A percentile compares a stretch with the other conserved stretches of the same genome.
phyloP scores from a whole-genome alignment of 2,888 invertebrate species.

The Erebia ligea region DNA sequence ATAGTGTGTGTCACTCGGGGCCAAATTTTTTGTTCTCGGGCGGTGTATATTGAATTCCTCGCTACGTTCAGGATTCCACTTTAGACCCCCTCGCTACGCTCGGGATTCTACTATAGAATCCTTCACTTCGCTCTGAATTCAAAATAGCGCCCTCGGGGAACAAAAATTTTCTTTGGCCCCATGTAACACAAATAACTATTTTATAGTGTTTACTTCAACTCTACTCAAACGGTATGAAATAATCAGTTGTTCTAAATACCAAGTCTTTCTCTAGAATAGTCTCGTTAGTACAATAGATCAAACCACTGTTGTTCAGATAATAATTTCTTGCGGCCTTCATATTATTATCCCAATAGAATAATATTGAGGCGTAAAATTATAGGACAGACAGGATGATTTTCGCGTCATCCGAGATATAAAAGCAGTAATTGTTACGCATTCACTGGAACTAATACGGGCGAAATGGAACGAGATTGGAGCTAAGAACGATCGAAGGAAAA shows the following conservation, averaged over 20 bases:
- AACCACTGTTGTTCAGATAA: conserved; percentile 16
- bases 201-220: background rate
- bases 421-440: conserved; percentile 81
- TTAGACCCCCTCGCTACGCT: too few species aligned
- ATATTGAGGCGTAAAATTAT: conserved; percentile 78
- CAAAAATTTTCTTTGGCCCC: too few species aligned
- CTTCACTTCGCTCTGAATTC: too few species aligned
- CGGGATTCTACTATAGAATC: too few species aligned
- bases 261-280: background rate
- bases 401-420: conserved; percentile 80
- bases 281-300: conserved; percentile 12
- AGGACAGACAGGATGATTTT: conserved; percentile 76
- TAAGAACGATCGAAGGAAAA: conserved; percentile 79
- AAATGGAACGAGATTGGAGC: conserved; percentile 79
- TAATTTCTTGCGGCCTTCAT: conserved; percentile 51
- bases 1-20: too few species aligned
- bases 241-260: background rate
- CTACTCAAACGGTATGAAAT: background rate
- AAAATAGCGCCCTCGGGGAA: too few species aligned
- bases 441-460: conserved; percentile 81
- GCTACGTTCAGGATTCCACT: too few species aligned
- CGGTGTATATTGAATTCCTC: too few species aligned
- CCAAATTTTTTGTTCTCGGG: too few species aligned
- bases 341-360: conserved; percentile 54
- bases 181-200: too few species aligned